Evolutionary conservation across 2,797 vertebrate genomes (phyloP), one percentile per base, ranked within the genome.

Genomic region (Squalus acanthias): DNA sequence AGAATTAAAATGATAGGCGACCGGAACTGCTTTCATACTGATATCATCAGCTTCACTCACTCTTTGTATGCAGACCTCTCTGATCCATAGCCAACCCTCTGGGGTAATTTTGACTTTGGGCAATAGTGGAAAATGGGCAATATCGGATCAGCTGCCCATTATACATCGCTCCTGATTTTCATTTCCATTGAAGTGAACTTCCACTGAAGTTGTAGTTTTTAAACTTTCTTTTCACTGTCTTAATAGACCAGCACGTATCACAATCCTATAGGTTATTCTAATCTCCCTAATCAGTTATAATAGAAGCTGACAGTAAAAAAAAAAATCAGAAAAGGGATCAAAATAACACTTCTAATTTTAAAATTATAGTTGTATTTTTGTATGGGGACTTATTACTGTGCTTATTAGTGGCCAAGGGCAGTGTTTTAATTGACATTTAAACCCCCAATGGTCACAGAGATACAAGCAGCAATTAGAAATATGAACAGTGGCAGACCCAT

Each of bases 401-500:
- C 15, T 92, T 65, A 93, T 93, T 93, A 69, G 91, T 39, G 17
- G 63, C 65, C 65, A 93, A 69, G 91, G n/a, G 65, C 91, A 93
- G 91, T 67, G 63, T 93, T 93, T 69, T 67, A 93, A 93, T 67
- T 93, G 63, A 93, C 91, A 93, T 93, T 93, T 93, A 76, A 95
- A 95, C 70, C 70, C 46, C 70, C 8, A 95, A 57, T 76, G 69
- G 46, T 95, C 70, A 76, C 70, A 74, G 70, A 57, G 69, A 33
- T 95, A 76, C 46, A 74, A 95, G 50, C 26, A 95, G 94, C 70
- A 76, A 95, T 95, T 95, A 95, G 39, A n/a, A 95, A 76, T 29
- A n/a, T 95, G 94, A 76, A 76, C 70, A 74, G 10, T 72, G n/a
- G 94, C 46, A 76, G 50, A 95, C 50, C 94, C n/a, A 7, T 72